phyloP scores from a whole-genome alignment of 2,888 invertebrate genomes.

The Aphodius sticticus region DNA sequence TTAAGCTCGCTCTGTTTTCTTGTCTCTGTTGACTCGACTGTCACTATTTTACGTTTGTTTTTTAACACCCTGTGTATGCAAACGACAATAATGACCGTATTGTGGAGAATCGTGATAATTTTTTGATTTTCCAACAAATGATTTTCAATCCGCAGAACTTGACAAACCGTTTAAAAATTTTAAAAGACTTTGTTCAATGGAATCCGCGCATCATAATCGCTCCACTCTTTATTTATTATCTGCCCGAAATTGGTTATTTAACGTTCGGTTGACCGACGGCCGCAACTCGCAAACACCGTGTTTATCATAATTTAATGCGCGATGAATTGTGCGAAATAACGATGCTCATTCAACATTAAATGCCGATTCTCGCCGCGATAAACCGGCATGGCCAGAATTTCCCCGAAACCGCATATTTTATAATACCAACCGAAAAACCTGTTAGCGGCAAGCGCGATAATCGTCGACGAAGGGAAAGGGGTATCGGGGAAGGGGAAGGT shows the following conservation, averaged over 20 bases:
- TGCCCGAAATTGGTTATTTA: neutral
- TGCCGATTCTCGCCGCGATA: neutral
- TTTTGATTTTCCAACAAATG: no score
- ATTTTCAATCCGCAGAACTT: no score
- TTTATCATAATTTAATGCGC: conserved; percentile 4
- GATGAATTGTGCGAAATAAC: conserved; percentile 4
- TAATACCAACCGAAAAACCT: neutral
- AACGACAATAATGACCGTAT: no score
- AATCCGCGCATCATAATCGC: neutral
- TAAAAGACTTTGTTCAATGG: neutral
- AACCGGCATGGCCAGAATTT: neutral
- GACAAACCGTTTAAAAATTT: no score
- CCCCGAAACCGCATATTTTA: conserved; percentile 8
- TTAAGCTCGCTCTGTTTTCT: no score
- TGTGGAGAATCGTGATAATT: no score
- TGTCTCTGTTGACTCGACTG: no score
- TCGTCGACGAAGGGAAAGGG: neutral
- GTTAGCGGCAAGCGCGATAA: neutral
- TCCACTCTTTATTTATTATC: neutral
- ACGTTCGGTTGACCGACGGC: neutral
- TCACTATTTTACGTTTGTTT: no score
- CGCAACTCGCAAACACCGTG: neutral
- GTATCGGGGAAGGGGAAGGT: neutral
- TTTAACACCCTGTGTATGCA: no score
- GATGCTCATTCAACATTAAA: conserved; percentile 4